These are phyloP conservation scores for Hystrix cristata DNA, from an alignment of 2,113 vertebrate genomes.

Conservation along the genomic window DNA sequence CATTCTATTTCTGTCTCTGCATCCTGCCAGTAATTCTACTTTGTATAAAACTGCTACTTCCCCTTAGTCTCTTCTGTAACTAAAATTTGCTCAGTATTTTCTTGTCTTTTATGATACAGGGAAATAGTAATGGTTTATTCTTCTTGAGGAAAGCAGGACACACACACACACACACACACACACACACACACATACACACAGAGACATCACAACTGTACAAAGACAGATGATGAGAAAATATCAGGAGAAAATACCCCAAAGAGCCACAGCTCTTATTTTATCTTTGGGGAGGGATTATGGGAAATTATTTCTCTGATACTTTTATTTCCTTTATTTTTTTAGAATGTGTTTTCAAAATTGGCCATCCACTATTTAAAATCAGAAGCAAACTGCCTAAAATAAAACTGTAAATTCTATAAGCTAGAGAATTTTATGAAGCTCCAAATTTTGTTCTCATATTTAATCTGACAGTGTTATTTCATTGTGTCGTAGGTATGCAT, in stretches of 20 bases:
- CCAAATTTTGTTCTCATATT: neutral
- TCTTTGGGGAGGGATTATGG: neutral
- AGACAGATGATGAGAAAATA: neutral
- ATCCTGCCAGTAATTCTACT: neutral
- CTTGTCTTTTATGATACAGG: neutral
- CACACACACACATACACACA: neutral
- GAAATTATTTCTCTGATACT: neutral
- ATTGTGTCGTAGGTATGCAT: fast-evolving
- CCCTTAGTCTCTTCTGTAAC: neutral
- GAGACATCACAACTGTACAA: neutral
- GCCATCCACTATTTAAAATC: neutral
- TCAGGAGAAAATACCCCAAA: neutral
- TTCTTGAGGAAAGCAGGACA: neutral
- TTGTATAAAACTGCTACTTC: neutral
- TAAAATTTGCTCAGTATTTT: neutral
- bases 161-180: fast-evolving
- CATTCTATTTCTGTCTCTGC: neutral
- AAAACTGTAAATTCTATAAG: neutral
- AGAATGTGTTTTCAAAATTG: constrained; percentile 38
- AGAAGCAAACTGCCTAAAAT: neutral
- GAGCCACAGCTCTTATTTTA: neutral
- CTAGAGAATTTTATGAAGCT: neutral
- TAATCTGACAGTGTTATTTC: neutral
- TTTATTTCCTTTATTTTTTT: neutral
- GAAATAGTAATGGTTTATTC: neutral